Evolutionary conservation across 2,113 vertebrate genomes (phyloP).

Genomic region (Synchiropus splendidus): DNA sequence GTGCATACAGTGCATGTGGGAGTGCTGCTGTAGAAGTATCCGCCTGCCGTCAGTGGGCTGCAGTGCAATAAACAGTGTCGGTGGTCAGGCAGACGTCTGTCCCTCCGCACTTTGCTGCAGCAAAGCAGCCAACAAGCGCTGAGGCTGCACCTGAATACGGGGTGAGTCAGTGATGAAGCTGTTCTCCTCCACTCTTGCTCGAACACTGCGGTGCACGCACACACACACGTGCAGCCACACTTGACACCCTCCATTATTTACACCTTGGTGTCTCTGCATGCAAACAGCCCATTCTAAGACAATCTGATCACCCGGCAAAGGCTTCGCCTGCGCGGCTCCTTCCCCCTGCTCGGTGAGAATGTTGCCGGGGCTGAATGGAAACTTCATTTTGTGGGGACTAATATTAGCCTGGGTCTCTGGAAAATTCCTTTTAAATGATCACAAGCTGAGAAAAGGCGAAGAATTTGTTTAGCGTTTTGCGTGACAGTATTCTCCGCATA

Average conservation of each 20-base stretch:
- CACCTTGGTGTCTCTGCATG: slow-evolving; percentile 96
- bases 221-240: no score
- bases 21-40: no score
- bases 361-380: slow-evolving; percentile 96
- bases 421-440: slow-evolving; percentile 99
- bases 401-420: slow-evolving; percentile 99
- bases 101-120: no score
- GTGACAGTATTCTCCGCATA: slow-evolving; percentile 83
- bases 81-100: no score
- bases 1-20: no score
- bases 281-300: slow-evolving; percentile 88
- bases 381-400: slow-evolving; percentile 98
- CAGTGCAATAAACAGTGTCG: no score
- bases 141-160: no score
- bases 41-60: no score
- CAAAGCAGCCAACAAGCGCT: no score
- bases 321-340: slow-evolving; percentile 61
- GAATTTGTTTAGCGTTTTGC: slow-evolving; percentile 93
- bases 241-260: slow-evolving; percentile 70
- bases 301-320: no score
- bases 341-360: slow-evolving; percentile 85
- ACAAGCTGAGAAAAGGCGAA: slow-evolving; percentile 99
- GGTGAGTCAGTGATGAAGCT: background rate
- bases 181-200: no score
- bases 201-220: no score